Evolutionary conservation across 1,140 invertebrate species (phyloP), one percentile per base, ranked within the genome.

Genomic region (Zaprionus ghesquierei): DNA sequence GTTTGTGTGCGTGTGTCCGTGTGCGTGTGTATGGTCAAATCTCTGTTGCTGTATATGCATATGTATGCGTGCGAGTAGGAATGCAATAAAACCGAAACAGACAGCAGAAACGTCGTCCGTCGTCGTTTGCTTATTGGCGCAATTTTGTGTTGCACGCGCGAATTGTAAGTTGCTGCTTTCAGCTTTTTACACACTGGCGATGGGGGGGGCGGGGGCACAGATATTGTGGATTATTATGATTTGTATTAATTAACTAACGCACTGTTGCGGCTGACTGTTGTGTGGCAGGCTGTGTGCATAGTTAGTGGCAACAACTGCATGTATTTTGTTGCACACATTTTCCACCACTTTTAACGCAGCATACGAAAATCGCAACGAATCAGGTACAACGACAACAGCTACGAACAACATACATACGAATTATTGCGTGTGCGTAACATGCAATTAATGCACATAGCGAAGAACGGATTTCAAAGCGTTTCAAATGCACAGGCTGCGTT

Each of bases 61-160:
- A 15, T 54, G 58, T 80, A 35, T 66, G 66, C 62, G 70, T 53
- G 71, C 41, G 66, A 71, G 81, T 69, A 79, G 76, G 68, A 79
- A 81, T 79, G 79, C 79, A 81, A 81, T 79, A 76, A 78, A 81
- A 76, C 71, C 78, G 77, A 78, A 77, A 69, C 56, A 66, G 66
- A 63, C 35, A 41, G 35, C 51, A 70, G 77, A 65, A 77, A 77
- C 77, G 61, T 79, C 63, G 69, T 69, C 51, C 41, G 41, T 22
- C 33, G 33, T 35, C 33, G 60, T 69, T 81, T 69, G 86, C 86
- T 90, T 90, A 90, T 90, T 90, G 87, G 86, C 86, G 86, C 86
- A 90, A 82, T 90, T 90, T 80, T 80, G 60, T 74, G 77, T 69
- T 73, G 65, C 69, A 84, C 76, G 75, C 79, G 77, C 84, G 64